Conservation (phyloP, 2,113 vertebrate species). For the Aegithalos caudatus region DNA sequence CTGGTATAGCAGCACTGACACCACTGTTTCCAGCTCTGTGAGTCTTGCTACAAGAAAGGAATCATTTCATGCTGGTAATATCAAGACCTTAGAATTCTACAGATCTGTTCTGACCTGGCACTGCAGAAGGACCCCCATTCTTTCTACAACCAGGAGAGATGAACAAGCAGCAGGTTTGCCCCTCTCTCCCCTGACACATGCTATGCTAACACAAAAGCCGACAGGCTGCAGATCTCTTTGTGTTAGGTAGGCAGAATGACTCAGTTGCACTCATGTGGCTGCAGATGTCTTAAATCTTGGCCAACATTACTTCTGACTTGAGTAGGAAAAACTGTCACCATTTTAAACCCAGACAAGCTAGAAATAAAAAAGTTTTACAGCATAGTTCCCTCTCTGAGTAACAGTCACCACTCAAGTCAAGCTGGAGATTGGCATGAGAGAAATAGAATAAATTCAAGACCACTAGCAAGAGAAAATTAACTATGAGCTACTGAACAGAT, state of each 20-base stretch:
- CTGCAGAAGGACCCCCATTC: neutral
- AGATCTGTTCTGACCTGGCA: neutral
- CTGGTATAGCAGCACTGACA: neutral
- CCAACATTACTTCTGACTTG: neutral
- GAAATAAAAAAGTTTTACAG: neutral
- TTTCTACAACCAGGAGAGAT: neutral
- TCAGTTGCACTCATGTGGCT: neutral
- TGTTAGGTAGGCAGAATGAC: neutral
- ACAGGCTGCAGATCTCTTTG: neutral
- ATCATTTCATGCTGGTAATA: neutral
- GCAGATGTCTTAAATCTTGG: slow-evolving; percentile 15
- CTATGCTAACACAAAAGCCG: neutral
- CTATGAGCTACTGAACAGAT: neutral
- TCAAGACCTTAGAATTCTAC: neutral
- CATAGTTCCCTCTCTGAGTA: neutral
- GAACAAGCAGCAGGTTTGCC: neutral
- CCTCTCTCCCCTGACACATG: neutral
- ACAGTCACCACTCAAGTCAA: neutral
- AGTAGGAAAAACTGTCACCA: neutral
- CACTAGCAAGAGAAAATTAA: neutral
- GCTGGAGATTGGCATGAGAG: neutral
- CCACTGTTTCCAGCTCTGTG: neutral
- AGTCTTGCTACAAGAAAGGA: neutral
- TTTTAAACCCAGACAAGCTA: neutral
- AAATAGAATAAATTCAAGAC: neutral